These are phyloP conservation scores for Mixornis gularis DNA, from an alignment of 2,113 vertebrate species.

Conservation along the genomic window DNA sequence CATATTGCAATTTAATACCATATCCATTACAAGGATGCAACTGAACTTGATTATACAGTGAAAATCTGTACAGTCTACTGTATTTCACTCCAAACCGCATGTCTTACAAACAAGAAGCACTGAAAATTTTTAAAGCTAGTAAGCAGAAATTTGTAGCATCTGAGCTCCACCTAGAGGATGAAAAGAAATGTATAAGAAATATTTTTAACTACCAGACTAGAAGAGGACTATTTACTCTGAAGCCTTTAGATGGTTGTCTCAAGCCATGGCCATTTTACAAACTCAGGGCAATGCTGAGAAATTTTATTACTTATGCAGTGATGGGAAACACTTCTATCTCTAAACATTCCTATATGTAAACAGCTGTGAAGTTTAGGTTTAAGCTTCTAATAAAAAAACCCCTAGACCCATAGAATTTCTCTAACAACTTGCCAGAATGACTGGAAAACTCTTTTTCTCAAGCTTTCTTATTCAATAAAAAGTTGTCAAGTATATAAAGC, in stretches of 20 bases:
- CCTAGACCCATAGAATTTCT: neutral
- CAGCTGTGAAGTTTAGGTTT: neutral
- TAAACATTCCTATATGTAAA: neutral
- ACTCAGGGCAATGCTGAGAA: neutral
- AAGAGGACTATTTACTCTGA: neutral
- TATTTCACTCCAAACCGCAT: neutral
- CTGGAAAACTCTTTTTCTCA: neutral
- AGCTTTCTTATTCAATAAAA: neutral
- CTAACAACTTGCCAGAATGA: neutral
- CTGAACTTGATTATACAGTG: neutral
- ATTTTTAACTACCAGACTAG: neutral
- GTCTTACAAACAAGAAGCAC: neutral
- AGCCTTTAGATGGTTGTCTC: neutral
- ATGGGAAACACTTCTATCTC: neutral
- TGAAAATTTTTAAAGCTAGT: neutral
- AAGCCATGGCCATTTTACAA: neutral
- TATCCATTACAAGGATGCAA: neutral
- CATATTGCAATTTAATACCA: neutral
- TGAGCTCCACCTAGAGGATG: conserved; percentile 72
- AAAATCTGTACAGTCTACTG: neutral
- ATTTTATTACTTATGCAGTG: neutral
- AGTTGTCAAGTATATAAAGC: neutral
- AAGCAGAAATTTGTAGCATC: neutral
- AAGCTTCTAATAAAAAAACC: neutral
- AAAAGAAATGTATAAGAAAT: neutral